Conservation (phyloP, 2,888 invertebrate species). For the Omphaloscelis lunosa region DNA sequence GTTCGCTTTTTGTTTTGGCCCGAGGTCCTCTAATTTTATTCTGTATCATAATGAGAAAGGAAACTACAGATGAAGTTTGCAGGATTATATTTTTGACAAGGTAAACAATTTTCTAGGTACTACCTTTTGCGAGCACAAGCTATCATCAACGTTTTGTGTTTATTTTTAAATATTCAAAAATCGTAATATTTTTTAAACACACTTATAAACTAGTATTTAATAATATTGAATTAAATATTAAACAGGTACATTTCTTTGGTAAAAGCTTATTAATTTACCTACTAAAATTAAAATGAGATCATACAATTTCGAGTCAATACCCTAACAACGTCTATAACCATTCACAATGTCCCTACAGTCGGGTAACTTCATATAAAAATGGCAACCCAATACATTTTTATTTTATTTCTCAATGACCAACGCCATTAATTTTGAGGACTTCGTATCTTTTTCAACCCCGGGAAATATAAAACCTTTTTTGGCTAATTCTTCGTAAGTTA, state of each 20-base stretch:
- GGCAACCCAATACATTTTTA: conserved; percentile 6
- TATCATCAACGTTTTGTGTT: background rate
- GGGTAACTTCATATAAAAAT: conserved; percentile 6
- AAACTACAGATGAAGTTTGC: conserved; percentile 14
- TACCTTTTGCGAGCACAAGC: background rate
- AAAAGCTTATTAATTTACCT: conserved; percentile 2
- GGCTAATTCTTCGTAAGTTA: conserved; percentile 86
- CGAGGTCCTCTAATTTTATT: background rate
- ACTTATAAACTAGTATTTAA: background rate
- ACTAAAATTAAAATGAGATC: conserved; percentile 33
- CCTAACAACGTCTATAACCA: background rate
- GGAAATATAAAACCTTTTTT: conserved; percentile 83
- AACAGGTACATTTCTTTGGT: conserved; percentile 42
- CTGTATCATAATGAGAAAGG: background rate
- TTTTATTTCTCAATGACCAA: conserved; percentile 75
- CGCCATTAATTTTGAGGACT: conserved; percentile 86
- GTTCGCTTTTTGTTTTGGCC: background rate
- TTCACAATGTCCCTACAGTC: conserved; percentile 7
- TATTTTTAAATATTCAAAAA: background rate
- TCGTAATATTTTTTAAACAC: background rate
- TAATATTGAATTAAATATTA: background rate
- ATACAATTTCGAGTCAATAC: background rate
- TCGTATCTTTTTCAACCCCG: conserved; percentile 82
- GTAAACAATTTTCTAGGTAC: conserved; percentile 8
- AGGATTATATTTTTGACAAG: conserved; percentile 43